Percentiles rank a stretch among this genome's conserved stretches.
Evolutionary conservation across 2,113 vertebrate genomes (phyloP).

Genomic region (Macquaria ambigua): DNA sequence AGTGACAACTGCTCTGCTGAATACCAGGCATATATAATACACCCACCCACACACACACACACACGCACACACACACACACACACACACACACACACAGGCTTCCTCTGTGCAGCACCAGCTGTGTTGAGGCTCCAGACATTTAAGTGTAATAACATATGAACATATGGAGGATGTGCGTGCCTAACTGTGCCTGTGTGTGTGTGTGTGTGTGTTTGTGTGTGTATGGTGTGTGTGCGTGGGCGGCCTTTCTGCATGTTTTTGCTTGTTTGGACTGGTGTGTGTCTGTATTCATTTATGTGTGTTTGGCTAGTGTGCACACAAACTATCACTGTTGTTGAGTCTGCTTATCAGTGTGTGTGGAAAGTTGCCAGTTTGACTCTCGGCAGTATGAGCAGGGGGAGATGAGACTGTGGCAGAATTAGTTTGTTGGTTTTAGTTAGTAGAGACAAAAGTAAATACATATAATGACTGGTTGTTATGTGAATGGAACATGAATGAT

Average conservation of each 20-base stretch:
- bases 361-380: slow-evolving; percentile 1
- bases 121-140: slow-evolving; percentile 52
- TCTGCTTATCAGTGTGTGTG: not conserved
- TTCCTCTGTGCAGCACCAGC: slow-evolving; percentile 61
- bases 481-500: not conserved
- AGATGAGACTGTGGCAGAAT: not conserved
- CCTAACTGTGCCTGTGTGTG: not conserved
- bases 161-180: slow-evolving; percentile 69
- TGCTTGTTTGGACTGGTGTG: slow-evolving; percentile 8
- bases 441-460: not conserved
- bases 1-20: slow-evolving; percentile 33
- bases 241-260: slow-evolving; percentile 37
- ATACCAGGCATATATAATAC: not conserved
- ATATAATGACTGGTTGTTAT: not conserved
- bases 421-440: not conserved
- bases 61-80: slow-evolving; percentile 15
- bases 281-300: not conserved
- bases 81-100: slow-evolving; percentile 34
- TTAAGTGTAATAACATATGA: slow-evolving; percentile 70
- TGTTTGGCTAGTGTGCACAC: not conserved
- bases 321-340: slow-evolving; percentile 12
- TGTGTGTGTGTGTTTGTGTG: slow-evolving; percentile 9
- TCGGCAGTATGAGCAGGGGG: not conserved
- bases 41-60: slow-evolving; percentile 10
- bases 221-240: not conserved